Conservation (phyloP, 1,140 invertebrate genomes). For the Laupala kohalensis region DNA sequence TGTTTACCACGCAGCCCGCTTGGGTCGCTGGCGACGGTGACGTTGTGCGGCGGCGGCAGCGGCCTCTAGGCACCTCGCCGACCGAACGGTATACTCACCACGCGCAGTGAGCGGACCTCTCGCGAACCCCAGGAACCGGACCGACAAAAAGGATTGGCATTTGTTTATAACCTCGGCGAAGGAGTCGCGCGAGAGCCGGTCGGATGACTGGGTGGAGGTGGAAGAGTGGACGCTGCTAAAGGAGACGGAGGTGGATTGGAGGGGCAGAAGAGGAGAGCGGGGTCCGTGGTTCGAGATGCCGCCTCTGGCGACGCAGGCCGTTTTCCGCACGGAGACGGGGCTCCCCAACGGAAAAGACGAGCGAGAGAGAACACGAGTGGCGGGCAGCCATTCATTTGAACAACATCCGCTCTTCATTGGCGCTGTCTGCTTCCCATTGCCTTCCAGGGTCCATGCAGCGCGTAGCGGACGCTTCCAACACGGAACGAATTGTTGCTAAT, state of each 20-base stretch:
- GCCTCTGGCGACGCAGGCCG: background rate
- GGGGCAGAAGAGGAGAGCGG: background rate
- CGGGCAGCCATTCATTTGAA: too few relatives aligned
- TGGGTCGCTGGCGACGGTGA: background rate
- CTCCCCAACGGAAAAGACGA: background rate
- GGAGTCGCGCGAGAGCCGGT: background rate
- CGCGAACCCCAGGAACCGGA: background rate
- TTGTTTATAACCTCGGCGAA: background rate
- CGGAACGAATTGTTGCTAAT: too few relatives aligned
- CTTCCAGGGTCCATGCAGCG: too few relatives aligned
- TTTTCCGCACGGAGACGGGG: background rate
- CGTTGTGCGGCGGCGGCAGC: too few relatives aligned
- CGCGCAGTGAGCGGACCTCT: too few relatives aligned
- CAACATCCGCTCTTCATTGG: too few relatives aligned
- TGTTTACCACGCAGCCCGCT: too few relatives aligned
- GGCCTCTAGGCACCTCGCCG: background rate
- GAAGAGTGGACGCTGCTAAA: background rate
- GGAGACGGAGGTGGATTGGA: background rate
- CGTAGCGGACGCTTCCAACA: too few relatives aligned
- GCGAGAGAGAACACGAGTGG: background rate
- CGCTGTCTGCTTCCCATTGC: too few relatives aligned
- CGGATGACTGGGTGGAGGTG: background rate
- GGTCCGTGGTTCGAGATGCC: background rate
- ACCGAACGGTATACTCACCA: background rate
- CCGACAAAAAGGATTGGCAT: background rate